Percentiles rank a stretch among this genome's conserved stretches.
These are phyloP conservation scores for Leptinotarsa lineolata DNA, from an alignment of 1,140 invertebrate species.

Conservation along the genomic window DNA sequence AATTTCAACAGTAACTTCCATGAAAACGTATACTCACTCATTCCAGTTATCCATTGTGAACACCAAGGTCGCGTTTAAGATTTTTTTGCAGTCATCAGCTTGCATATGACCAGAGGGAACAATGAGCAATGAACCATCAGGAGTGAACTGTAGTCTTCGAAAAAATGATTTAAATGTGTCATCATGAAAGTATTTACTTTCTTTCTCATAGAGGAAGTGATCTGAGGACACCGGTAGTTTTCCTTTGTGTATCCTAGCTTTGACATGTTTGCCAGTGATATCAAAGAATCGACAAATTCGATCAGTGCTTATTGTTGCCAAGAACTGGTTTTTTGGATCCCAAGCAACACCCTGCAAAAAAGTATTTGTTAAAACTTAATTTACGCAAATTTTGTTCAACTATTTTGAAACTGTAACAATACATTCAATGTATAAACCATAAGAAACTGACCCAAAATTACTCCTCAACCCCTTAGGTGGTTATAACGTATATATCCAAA, in stretches of 20 bases:
- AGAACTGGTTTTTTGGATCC: conserved; percentile 52
- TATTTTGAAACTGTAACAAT: no score
- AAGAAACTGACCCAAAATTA: no score
- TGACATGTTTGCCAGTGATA: conserved; percentile 69
- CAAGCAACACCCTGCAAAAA: conserved; percentile 50
- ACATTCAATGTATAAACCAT: no score
- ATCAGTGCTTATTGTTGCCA: conserved; percentile 58
- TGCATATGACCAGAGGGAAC: conserved; percentile 82
- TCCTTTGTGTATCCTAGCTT: conserved; percentile 73
- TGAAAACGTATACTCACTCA: conserved; percentile 62
- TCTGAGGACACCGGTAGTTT: conserved; percentile 65
- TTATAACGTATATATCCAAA: no score
- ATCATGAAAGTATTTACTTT: conserved; percentile 83
- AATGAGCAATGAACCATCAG: conserved; percentile 86
- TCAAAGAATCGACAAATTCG: conserved; percentile 70
- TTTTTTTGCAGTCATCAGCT: conserved; percentile 64
- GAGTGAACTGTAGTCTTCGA: conserved; percentile 82
- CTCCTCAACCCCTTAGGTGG: no score
- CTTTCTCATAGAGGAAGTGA: conserved; percentile 65
- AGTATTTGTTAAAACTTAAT: no score
- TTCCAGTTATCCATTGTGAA: conserved; percentile 76
- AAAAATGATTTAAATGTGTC: conserved; percentile 95
- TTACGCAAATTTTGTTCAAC: no score
- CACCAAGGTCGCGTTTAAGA: conserved; percentile 76
- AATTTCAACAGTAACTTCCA: no score